A percentile compares a stretch with the other conserved stretches of the same genome.
phyloP scores from a whole-genome alignment of 2,797 vertebrate species.

The Schizopygopsis malacanthus region DNA sequence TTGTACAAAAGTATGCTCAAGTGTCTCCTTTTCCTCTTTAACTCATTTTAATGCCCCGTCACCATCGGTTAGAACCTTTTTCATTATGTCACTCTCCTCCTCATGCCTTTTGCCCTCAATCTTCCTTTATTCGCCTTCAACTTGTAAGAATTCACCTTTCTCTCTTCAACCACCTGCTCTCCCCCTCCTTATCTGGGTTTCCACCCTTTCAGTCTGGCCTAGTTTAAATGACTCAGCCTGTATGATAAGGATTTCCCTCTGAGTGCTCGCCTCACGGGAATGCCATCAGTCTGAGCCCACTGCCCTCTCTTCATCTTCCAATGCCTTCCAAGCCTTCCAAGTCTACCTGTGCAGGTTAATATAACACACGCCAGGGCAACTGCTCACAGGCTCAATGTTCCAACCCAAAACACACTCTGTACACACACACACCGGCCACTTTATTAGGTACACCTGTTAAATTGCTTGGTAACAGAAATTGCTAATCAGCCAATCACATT shows the following conservation, averaged over 20 bases:
- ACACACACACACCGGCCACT: not conserved
- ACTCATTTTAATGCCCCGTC: constrained; percentile 5
- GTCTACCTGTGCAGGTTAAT: constrained; percentile 40
- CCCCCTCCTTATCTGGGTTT: not conserved
- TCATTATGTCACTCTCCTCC: constrained; percentile 1
- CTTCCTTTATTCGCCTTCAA: constrained; percentile 9
- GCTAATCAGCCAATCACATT: too few relatives aligned
- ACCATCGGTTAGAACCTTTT: not conserved
- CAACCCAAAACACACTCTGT: constrained; percentile 29
- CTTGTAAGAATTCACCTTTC: not conserved
- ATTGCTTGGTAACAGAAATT: too few relatives aligned
- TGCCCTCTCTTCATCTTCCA: constrained; percentile 39
- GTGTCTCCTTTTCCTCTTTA: not conserved
- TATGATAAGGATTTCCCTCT: constrained; percentile 25
- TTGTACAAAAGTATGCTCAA: constrained; percentile 4
- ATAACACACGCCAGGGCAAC: constrained; percentile 13
- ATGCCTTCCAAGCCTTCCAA: constrained; percentile 37
- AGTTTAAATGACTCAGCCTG: constrained; percentile 29
- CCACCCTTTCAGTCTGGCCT: constrained; percentile 21
- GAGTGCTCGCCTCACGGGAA: constrained; percentile 17
- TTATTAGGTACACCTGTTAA: too few relatives aligned
- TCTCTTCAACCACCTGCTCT: not conserved
- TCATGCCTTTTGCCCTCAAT: constrained; percentile 9
- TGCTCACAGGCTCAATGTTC: constrained; percentile 12
- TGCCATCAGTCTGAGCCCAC: constrained; percentile 23